Base-by-base conservation (phyloP, 2,888 invertebrate species). In the Leptinotarsa juncta region DNA sequence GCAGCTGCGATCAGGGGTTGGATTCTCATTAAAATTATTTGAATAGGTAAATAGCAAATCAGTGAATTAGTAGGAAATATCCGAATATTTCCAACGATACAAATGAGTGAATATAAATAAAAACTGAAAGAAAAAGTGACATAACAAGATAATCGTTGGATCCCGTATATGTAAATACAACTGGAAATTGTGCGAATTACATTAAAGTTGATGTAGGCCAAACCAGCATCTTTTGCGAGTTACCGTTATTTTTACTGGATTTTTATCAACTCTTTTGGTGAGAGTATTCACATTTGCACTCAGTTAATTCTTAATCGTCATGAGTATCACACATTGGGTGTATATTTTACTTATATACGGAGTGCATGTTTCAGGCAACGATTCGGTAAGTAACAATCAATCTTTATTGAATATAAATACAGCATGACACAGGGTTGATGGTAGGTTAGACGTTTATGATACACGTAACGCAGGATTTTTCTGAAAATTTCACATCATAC, bases 221-320 rank as follows among this genome's bases (percentile, higher is more conserved):
- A 75, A 75, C 75, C 75, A 66, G 75, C 75, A 72, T 75, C 67
- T 60, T 68, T 26, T 18, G 55, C 60, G 62, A 60, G 23, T 18
- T 53, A 74, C 74, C 74, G 74, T 74, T 74, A 74, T 74, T 67
- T 67, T 70, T 53, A 55, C 65, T 70, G 26, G 55, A 20, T 67
- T 62, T n/a, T 67, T 23, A 73, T 70, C 70, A 53, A 51, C 53
- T 57, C 23, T 48, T 69, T 55, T 42, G 18, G 48, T 16, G 60
- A 57, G 57, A 55, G 15, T 15, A 23, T 18, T 55, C 68, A 57
- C n/a, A 15, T 20, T 49, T 26, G 42, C 42, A 26, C 62, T 20
- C 69, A 69, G 69, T 69, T 57, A 57, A 20, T 53, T 69, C 48
- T 49, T 42, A 15, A 42, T 49, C 55, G 49, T 60, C 69, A 69